phyloP scores from a whole-genome alignment of 2,888 invertebrate species.

The Creontiades dilutus region DNA sequence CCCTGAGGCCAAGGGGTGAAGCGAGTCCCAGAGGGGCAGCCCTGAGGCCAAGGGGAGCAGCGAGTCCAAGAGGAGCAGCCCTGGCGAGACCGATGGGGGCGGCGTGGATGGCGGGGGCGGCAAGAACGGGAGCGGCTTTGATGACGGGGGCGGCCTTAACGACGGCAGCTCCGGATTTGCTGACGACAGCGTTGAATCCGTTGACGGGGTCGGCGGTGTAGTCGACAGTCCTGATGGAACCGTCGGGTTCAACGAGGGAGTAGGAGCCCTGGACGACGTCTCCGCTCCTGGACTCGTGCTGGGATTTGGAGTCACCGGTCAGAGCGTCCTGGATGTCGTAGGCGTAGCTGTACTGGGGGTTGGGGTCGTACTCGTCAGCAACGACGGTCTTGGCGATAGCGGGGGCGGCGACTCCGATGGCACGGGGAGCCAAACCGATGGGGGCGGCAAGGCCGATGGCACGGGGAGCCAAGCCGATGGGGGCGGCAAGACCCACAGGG shows the following conservation, averaged over 20 bases:
- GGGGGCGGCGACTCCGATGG: slow-evolving; percentile 44
- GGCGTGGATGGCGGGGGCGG: slow-evolving; percentile 12
- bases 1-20: slow-evolving; percentile 52
- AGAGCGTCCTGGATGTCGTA: no score
- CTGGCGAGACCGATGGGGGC: slow-evolving; percentile 44
- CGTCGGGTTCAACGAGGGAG: slow-evolving; percentile 62
- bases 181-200: no score
- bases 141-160: background rate
- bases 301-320: no score
- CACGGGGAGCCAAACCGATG: slow-evolving; percentile 40
- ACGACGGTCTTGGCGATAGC: background rate
- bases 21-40: slow-evolving; percentile 58
- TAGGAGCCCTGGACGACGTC: no score
- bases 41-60: slow-evolving; percentile 55
- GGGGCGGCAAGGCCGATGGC: slow-evolving; percentile 42
- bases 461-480: slow-evolving; percentile 48
- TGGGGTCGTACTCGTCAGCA: background rate
- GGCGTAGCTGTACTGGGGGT: no score
- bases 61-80: slow-evolving; percentile 57
- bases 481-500: slow-evolving; percentile 60
- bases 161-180: no score
- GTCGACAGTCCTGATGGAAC: background rate
- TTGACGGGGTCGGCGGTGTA: no score
- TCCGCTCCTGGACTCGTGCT: no score
- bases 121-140: slow-evolving; percentile 72